Percentiles rank a stretch among this genome's conserved stretches.
Evolutionary conservation across 2,888 invertebrate genomes (phyloP).

Genomic region (Sylvicola cinctus): DNA sequence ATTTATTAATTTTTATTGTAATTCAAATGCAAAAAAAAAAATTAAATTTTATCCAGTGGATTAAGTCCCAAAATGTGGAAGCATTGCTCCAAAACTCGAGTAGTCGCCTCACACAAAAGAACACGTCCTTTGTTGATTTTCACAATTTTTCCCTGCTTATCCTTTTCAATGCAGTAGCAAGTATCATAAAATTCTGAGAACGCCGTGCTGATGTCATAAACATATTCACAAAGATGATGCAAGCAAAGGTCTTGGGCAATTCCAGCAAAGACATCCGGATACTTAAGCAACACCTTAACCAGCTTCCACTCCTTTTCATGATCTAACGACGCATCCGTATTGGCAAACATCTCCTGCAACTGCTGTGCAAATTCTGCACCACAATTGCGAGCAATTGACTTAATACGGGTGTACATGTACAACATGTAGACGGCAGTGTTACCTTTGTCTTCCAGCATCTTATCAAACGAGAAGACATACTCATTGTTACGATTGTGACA

Average conservation of each 20-base stretch:
- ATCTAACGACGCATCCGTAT: constrained; percentile 40
- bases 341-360: constrained; percentile 34
- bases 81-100: constrained; percentile 65
- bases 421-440: constrained; percentile 96
- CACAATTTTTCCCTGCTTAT: constrained; percentile 55
- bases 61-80: constrained; percentile 82
- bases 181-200: constrained; percentile 96
- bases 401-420: constrained; percentile 85
- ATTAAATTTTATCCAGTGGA: constrained; percentile 83
- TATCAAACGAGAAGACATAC: constrained; percentile 95
- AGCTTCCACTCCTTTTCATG: constrained; percentile 93
- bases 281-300: constrained; percentile 65
- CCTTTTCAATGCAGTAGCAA: constrained; percentile 94
- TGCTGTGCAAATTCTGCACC: constrained; percentile 35
- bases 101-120: constrained; percentile 81
- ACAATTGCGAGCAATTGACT: constrained; percentile 61
- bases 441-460: constrained; percentile 97
- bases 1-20: too few relatives aligned
- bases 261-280: constrained; percentile 69
- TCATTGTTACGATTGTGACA: constrained; percentile 84
- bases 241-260: constrained; percentile 63
- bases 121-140: constrained; percentile 74
- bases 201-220: constrained; percentile 80
- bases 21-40: too few relatives aligned
- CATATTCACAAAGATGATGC: constrained; percentile 82